Conservation (phyloP, 1,140 invertebrate genomes). For the Eupristina koningsbergeri region DNA sequence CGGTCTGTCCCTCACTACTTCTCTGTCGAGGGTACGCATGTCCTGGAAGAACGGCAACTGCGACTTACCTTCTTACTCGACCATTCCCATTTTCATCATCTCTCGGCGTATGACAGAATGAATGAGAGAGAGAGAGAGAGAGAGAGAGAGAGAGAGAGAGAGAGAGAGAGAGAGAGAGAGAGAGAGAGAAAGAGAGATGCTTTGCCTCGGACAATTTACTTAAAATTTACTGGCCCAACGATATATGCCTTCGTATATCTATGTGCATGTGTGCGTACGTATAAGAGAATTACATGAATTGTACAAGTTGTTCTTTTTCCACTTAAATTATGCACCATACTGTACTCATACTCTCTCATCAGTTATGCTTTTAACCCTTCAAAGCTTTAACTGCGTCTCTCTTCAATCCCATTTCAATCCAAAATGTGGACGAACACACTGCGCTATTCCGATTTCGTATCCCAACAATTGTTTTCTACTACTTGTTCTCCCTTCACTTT, state of each 20-base stretch:
- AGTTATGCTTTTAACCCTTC: background rate
- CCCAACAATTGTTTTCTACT: no score
- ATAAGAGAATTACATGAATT: background rate
- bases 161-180: constrained; percentile 25
- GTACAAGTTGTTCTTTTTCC: background rate
- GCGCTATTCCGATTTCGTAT: no score
- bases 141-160: constrained; percentile 20
- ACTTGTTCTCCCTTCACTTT: no score
- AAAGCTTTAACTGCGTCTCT: no score
- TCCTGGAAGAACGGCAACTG: no score
- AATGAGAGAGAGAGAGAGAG: constrained; percentile 22
- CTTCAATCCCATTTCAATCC: no score
- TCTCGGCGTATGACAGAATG: background rate
- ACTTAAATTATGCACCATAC: constrained; percentile 8
- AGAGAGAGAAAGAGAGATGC: no score
- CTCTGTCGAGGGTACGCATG: constrained; percentile 39
- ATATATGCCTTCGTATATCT: constrained; percentile 72
- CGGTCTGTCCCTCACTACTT: constrained; percentile 40
- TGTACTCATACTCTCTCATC: no score
- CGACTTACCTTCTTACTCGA: background rate
- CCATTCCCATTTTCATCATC: constrained; percentile 36
- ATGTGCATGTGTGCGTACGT: constrained; percentile 53
- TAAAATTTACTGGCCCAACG: constrained; percentile 72
- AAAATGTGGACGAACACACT: no score
- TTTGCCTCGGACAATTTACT: constrained; percentile 57